Evolutionary conservation across 1,140 invertebrate species (phyloP), one percentile per base, ranked within the genome.

Genomic region (Mya arenaria): DNA sequence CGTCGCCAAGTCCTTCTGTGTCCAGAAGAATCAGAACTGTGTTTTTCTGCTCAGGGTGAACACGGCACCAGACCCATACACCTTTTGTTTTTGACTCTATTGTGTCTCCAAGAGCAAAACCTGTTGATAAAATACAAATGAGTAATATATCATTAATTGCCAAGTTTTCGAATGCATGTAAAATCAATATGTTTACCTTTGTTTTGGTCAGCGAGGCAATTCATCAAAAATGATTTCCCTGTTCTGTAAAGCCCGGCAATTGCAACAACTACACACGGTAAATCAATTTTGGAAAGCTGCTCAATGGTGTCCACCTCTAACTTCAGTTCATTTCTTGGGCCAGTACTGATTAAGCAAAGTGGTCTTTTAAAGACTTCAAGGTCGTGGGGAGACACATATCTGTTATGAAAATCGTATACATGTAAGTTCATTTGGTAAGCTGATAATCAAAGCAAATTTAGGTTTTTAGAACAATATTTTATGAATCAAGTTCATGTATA

Each of bases 31-130:
- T 4, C 17, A 68, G 17, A 28, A 68, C 15, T 17, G 37, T 17
- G 10, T 68, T 68, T 15, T 23, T 6, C 30, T 37, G 13, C n/a
- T 4, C 23, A 23, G 65, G 65, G 25, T 68, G 65, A 5, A 25
- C 0, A 15, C 23, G 30, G 30, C 65, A 68, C 65, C 36, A 41
- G 0, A 41, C 13, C 65, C 65, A 68, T 23, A 68, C 36, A 25
- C 65, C 65, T 41, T 68, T 39, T 41, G 65, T 68, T 41, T 68
- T 25, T 39, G 65, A 37, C 17, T 68, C 23, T 28, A 68, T 41
- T 37, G 65, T 68, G 17, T 37, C 34, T 41, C 65, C 65, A 23
- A 68, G 65, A 39, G 15, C 39, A 19, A 68, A 68, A n/a, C 65
- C 65, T 68, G 19, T 32, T 13, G 10, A 48, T 48, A 48, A 48